A percentile compares a stretch with the other conserved stretches of the same genome.
Conservation (phyloP, 1,140 invertebrate species). For the Marisa cornuarietis region DNA sequence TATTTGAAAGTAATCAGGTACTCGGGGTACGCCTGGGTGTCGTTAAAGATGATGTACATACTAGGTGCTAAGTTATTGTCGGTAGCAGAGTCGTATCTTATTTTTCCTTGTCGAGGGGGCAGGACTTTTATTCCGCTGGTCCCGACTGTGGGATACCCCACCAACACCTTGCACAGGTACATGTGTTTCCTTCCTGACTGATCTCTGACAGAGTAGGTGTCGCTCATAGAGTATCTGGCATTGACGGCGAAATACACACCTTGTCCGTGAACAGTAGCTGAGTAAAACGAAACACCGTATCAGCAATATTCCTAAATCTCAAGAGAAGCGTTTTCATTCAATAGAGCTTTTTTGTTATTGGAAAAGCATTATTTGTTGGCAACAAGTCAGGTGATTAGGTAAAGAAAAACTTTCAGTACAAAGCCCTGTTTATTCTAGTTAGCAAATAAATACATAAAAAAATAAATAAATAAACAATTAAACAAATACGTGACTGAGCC, state of each 20-base stretch:
- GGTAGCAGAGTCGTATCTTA: slow-evolving; percentile 32
- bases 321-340: no score
- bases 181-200: background rate
- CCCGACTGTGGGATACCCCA: slow-evolving; percentile 15
- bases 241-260: slow-evolving; percentile 49
- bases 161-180: slow-evolving; percentile 15
- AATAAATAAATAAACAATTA: no score
- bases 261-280: slow-evolving; percentile 38
- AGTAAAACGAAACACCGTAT: background rate
- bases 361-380: no score
- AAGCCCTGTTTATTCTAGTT: no score
- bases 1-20: slow-evolving; percentile 25
- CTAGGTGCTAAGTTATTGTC: background rate
- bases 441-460: no score
- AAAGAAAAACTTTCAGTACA: no score
- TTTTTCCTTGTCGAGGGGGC: slow-evolving; percentile 1
- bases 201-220: slow-evolving; percentile 25
- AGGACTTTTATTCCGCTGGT: background rate
- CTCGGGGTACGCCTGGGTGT: slow-evolving; percentile 49
- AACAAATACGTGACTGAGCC: no score
- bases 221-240: background rate
- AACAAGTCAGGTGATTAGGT: background rate
- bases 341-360: no score
- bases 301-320: no score
- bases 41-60: slow-evolving; percentile 41